Evolutionary conservation across 2,797 vertebrate genomes (phyloP).

Genomic region (Rhinogobio ventralis): DNA sequence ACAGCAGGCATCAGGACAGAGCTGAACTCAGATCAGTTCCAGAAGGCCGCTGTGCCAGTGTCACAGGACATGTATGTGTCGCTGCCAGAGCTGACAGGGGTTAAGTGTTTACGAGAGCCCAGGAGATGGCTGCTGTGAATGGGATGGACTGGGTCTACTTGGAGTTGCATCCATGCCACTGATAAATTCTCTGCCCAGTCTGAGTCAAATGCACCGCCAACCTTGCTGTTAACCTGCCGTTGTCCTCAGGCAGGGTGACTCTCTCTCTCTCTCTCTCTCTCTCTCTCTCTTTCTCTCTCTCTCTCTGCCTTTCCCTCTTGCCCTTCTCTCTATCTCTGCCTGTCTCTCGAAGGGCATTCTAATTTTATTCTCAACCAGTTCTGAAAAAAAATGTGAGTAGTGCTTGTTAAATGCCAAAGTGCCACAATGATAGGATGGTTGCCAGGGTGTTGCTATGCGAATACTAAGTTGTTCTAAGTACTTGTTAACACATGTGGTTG

Average conservation of each 20-base stretch:
- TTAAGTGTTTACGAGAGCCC: slow-evolving; percentile 44
- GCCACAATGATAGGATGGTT: neutral
- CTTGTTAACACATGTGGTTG: neutral
- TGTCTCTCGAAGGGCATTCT: neutral
- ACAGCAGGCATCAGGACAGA: neutral
- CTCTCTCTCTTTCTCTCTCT: slow-evolving; percentile 10
- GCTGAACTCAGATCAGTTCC: slow-evolving; percentile 23
- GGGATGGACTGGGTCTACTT: slow-evolving; percentile 4
- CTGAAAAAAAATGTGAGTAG: neutral
- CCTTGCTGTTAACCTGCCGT: slow-evolving; percentile 73
- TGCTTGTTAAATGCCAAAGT: neutral
- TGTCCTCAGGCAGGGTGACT: slow-evolving; percentile 61
- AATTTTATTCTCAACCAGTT: slow-evolving; percentile 10
- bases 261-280: slow-evolving; percentile 22
- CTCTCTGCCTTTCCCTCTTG: slow-evolving; percentile 13
- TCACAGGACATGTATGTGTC: slow-evolving; percentile 16
- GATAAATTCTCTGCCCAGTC: slow-evolving; percentile 52
- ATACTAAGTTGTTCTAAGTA: neutral
- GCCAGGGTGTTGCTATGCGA: no score
- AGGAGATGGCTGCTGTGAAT: slow-evolving; percentile 45
- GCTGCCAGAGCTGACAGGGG: slow-evolving; percentile 35
- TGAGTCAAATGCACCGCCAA: slow-evolving; percentile 63
- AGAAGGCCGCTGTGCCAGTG: neutral
- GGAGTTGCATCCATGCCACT: slow-evolving; percentile 39
- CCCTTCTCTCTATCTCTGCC: slow-evolving; percentile 22